These are phyloP conservation scores for Drosophila robusta DNA, from an alignment of 2,888 invertebrate species.

Conservation along the genomic window DNA sequence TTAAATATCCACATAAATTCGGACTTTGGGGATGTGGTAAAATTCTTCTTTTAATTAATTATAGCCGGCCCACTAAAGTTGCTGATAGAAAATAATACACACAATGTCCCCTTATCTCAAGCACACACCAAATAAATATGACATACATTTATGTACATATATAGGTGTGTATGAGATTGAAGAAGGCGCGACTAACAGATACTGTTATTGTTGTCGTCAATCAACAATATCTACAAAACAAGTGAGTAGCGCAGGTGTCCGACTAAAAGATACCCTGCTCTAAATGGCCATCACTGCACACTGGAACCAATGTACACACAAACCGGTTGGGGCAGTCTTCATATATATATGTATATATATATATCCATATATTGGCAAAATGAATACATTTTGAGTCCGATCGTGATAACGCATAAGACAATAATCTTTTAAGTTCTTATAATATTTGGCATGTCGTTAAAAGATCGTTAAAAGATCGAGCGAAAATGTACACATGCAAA, in stretches of 20 bases:
- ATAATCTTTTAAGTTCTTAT: no score
- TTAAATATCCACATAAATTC: constrained; percentile 1
- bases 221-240: not conserved
- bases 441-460: no score
- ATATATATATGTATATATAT: no score
- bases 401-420: no score
- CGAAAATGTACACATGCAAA: no score
- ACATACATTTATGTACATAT: not conserved
- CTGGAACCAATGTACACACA: no score
- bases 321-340: no score
- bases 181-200: not conserved
- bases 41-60: constrained; percentile 34
- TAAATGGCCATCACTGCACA: no score
- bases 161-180: not conserved
- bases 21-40: constrained; percentile 8
- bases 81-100: not conserved
- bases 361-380: no score
- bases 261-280: not conserved
- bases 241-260: not conserved
- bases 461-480: no score
- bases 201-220: not conserved
- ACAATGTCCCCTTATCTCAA: constrained; percentile 12
- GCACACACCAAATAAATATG: not conserved
- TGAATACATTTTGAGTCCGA: no score
- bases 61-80: not conserved